A percentile compares a stretch with the other conserved stretches of the same genome.
Conservation (phyloP, 1,140 invertebrate species). For the Pseudomyrmex cubaensis region DNA sequence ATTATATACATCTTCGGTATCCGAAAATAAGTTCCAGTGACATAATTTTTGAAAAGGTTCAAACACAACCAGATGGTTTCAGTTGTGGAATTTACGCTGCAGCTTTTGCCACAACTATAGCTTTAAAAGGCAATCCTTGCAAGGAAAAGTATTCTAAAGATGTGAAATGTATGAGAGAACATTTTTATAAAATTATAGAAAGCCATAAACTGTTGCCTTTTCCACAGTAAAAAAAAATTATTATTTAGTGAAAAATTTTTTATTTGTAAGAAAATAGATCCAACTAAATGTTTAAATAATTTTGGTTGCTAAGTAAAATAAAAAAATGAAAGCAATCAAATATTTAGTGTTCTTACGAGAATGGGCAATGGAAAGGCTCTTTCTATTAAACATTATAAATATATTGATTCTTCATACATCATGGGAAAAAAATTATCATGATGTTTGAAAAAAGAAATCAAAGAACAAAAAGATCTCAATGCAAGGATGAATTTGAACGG, state of each 20-base stretch:
- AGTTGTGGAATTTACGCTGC: not conserved
- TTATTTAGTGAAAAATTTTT: not conserved
- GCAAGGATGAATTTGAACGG: too few relatives aligned
- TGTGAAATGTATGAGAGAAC: not conserved
- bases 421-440: too few relatives aligned
- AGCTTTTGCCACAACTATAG: not conserved
- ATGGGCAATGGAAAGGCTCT: too few relatives aligned
- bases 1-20: not conserved
- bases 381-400: too few relatives aligned
- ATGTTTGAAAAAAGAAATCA: too few relatives aligned
- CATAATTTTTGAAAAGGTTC: not conserved
- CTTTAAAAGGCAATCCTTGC: not conserved
- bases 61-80: not conserved
- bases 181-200: constrained; percentile 12
- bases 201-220: not conserved
- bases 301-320: too few relatives aligned
- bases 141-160: not conserved
- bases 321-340: too few relatives aligned
- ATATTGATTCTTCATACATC: too few relatives aligned
- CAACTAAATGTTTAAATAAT: not conserved
- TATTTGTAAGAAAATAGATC: not conserved
- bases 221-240: not conserved
- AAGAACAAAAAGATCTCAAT: too few relatives aligned
- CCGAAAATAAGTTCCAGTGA: not conserved
- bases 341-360: too few relatives aligned